Base-by-base conservation (phyloP, 2,888 invertebrate genomes). In the Lithophane semibrunnea region DNA sequence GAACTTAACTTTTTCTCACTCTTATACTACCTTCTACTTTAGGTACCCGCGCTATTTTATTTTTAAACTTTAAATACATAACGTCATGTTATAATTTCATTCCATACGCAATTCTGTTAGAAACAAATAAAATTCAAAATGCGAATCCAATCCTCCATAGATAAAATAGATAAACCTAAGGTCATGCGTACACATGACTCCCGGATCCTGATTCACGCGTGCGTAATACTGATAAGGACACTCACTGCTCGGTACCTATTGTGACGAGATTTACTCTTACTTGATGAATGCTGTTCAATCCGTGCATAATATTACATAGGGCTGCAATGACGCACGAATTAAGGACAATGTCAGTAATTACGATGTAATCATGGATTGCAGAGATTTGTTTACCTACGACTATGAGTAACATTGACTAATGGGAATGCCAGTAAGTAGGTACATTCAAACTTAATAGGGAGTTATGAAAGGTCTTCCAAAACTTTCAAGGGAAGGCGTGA, bases 171-270 rank as follows among this genome's bases (percentile, higher is more conserved):
- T 77, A 77, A 84, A 65, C 60, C 3, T 73, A 66, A 79, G 73
- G 84, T 86, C 86, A 86, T 68, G 74, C 75, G 83, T 68, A 75
- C 65, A 78, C 67, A 75, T 81, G 79, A 67, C 86, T 86, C 88
- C 88, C 86, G 86, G 84, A 87, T 87, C 86, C 86, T 77, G 77
- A 79, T 77, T 63, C 69, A 78, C 76, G 76, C 77, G 74, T 78
- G 74, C 69, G 73, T 71, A 69, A 66, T 77, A 81, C 75, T 77
- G 84, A 86, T 87, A 87, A 80, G 82, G 79, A 74, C 71, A 56
- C 60, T 61, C 64, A 42, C 21, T 21, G 2, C 44, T 24, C 29
- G 12, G 24, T 58, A 42, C n/a, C 21, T 73, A 71, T 54, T 67
- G 63, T 73, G 70, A 49, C 58, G 54, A 68, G 78, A 73, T 82